Base-by-base conservation (phyloP, 2,888 invertebrate genomes). In the Nezara viridula region DNA sequence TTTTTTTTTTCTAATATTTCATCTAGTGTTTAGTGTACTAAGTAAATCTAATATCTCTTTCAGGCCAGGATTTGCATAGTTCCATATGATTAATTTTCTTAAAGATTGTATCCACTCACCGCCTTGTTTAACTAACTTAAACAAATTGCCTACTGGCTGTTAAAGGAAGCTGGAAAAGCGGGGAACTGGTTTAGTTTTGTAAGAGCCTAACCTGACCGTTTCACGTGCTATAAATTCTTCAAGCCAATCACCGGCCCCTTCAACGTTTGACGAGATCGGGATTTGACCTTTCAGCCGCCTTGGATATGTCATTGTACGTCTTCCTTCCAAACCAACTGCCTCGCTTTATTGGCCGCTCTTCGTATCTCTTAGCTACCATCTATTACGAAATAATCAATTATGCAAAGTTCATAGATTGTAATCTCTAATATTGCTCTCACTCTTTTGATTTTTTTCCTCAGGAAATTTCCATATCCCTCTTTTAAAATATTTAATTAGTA, bases 161-260 rank as follows among this genome's bases (percentile, higher is more conserved):
- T 60, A 27, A 60, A 60, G 60, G 60, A 60, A 60, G 60, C 40
- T 77, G 77, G 24, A 21, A 77, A 40, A 77, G 19, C 40, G 3
- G 21, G 40, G 77, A 77, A 27, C 77, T 40, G 37, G 77, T 77
- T 77, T 77, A 40, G 60, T 60, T 60, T 60, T 60, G 60, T 60
- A 60, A 60, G 27, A 60, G 27, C 60, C 60, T 1, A 60, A 60
- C 60, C 27, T 14, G 60, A 60, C 4, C 44, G 7, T 44, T 44
- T 27, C 40, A 21, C 37, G 32, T 14, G 73, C 37, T 2, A 40
- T 77, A 77, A 77, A 77, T 77, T 77, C 77, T 40, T 77, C 40
- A 27, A 40, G 77, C 37, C 77, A 77, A 77, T 77, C 77, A 77
- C 77, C 37, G 21, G 37, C 77, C 21, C 40, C 37, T 77, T 77